Percentiles rank a stretch among this genome's conserved stretches.
These are phyloP conservation scores for Ophioderma brevispina DNA, from an alignment of 35 echinoderm and acorn worm species.

Conservation along the genomic window DNA sequence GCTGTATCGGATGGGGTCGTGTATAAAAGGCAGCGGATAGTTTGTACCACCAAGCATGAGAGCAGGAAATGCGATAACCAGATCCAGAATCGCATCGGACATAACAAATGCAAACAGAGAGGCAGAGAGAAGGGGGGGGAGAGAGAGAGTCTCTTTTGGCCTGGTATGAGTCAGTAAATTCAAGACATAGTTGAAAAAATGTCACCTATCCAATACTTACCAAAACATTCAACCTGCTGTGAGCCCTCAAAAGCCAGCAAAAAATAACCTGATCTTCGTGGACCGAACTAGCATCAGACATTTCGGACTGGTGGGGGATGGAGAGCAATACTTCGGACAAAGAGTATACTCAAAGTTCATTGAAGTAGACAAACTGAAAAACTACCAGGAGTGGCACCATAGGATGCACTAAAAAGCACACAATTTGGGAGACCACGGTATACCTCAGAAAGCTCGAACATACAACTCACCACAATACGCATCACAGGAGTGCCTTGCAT, in stretches of 20 bases:
- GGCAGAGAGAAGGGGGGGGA: no score
- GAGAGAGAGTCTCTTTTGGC: slow-evolving; percentile 63
- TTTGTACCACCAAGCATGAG: slow-evolving; percentile 55
- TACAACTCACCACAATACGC: slow-evolving; percentile 79
- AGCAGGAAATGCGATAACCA: slow-evolving; percentile 24
- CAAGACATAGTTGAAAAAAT: slow-evolving; percentile 32
- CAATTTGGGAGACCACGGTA: slow-evolving; percentile 64
- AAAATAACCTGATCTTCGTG: slow-evolving; percentile 37
- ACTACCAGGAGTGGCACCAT: slow-evolving; percentile 16
- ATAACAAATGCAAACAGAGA: slow-evolving; percentile 59
- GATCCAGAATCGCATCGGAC: slow-evolving; percentile 46
- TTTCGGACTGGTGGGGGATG: slow-evolving; percentile 52
- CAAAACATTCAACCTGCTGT: slow-evolving; percentile 24
- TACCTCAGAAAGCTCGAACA: slow-evolving; percentile 47
- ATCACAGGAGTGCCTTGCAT: slow-evolving; percentile 39
- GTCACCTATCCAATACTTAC: slow-evolving; percentile 24
- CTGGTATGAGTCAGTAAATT: slow-evolving; percentile 16
- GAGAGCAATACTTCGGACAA: not conserved
- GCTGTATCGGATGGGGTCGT: slow-evolving; percentile 55
- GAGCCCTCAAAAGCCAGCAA: slow-evolving; percentile 23
- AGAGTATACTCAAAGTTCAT: slow-evolving; percentile 72
- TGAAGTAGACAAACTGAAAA: slow-evolving; percentile 1
- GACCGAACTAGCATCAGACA: slow-evolving; percentile 54
- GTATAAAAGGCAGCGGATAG: slow-evolving; percentile 67
- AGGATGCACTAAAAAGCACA: slow-evolving; percentile 26